phyloP scores from a whole-genome alignment of 1,140 invertebrate genomes.

The Chionoecetes opilio region DNA sequence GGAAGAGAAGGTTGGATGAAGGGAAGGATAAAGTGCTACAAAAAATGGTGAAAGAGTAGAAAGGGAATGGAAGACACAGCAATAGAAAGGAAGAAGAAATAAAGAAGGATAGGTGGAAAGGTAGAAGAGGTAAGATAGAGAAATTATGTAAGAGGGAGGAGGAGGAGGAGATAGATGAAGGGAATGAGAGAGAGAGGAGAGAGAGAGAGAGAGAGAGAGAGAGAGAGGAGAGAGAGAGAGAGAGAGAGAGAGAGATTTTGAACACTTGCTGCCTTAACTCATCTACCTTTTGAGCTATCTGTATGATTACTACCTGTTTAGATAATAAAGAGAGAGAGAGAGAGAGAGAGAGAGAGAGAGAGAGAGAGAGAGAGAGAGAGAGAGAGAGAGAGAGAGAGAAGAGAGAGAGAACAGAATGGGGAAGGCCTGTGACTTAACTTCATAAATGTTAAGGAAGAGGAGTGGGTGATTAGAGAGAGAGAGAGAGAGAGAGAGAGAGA shows the following conservation, averaged over 20 bases:
- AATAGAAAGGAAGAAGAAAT: too few species aligned
- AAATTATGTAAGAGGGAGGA: background rate
- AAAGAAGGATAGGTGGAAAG: background rate
- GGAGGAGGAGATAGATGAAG: background rate
- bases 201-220: background rate
- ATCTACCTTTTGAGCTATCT: too few species aligned
- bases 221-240: background rate
- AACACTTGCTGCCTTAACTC: too few species aligned
- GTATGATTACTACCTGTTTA: too few species aligned
- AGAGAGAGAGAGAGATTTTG: background rate
- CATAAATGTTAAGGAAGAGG: background rate
- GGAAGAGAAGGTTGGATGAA: too few species aligned
- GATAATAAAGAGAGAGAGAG: background rate
- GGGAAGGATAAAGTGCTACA: too few species aligned
- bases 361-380: background rate
- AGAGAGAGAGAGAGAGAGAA: background rate
- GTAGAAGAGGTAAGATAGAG: background rate
- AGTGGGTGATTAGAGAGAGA: background rate
- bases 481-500: background rate
- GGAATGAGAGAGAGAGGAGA: background rate
- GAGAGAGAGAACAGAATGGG: background rate
- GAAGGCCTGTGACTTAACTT: background rate
- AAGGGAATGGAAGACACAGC: too few species aligned
- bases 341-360: background rate
- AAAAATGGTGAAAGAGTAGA: too few species aligned